Percentiles rank a stretch among this genome's conserved stretches.
Conservation (phyloP, 2,113 vertebrate species). For the Prionailurus viverrinus region DNA sequence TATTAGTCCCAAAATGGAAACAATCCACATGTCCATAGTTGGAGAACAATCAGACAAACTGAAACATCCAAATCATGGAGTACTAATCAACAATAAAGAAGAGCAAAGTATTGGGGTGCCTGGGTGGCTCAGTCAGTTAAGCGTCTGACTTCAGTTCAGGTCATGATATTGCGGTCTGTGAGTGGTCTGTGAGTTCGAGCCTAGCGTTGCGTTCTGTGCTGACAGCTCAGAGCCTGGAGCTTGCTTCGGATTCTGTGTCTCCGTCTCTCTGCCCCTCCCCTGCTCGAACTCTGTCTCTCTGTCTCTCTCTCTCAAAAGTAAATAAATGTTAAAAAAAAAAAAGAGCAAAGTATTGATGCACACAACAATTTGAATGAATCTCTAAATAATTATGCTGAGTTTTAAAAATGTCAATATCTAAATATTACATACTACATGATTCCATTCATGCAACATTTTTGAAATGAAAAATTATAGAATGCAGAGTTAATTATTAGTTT, state of each 20-base stretch:
- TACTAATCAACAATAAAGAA: background rate
- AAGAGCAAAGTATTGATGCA: background rate
- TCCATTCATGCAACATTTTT: background rate
- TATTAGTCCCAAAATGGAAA: background rate
- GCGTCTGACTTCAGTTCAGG: too few relatives aligned
- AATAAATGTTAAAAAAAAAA: background rate
- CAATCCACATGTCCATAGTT: background rate
- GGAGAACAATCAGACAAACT: background rate
- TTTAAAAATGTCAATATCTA: background rate
- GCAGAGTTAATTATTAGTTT: background rate
- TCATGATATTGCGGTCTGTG: too few relatives aligned
- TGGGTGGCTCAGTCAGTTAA: too few relatives aligned
- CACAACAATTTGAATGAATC: background rate
- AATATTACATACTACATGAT: background rate
- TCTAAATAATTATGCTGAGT: background rate
- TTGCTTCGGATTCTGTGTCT: too few relatives aligned
- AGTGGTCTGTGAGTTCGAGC: too few relatives aligned
- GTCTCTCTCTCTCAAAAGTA: too few relatives aligned
- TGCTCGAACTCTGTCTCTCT: too few relatives aligned
- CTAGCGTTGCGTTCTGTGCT: too few relatives aligned
- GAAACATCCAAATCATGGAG: background rate
- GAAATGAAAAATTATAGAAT: background rate
- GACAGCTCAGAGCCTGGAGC: too few relatives aligned
- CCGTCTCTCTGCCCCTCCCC: too few relatives aligned
- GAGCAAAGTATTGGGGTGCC: background rate